phyloP scores from a whole-genome alignment of 2,797 vertebrate species.

The Xyrichtys novacula region DNA sequence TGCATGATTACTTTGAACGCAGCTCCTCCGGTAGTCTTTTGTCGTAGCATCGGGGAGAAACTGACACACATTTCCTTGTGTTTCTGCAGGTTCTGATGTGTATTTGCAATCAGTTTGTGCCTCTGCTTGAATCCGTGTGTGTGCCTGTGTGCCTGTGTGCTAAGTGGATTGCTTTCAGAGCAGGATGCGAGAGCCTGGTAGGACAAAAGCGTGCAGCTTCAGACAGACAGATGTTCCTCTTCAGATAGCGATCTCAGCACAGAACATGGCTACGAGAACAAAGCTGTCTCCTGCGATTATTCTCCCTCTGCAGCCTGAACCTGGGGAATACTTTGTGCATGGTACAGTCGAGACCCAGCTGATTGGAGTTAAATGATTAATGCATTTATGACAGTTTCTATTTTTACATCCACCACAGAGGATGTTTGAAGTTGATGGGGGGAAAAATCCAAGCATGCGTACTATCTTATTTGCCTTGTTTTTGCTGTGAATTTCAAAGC shows the following conservation, averaged over 20 bases:
- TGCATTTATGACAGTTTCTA: constrained; percentile 68
- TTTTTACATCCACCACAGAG: constrained; percentile 58
- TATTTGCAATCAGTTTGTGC: constrained; percentile 52
- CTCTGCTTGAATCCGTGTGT: constrained; percentile 3
- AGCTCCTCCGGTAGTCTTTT: constrained; percentile 49
- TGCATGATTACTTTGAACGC: constrained; percentile 56
- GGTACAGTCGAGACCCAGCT: constrained; percentile 58
- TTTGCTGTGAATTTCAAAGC: constrained; percentile 60
- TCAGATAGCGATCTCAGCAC: constrained; percentile 69
- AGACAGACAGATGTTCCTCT: constrained; percentile 78
- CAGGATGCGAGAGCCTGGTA: constrained; percentile 50
- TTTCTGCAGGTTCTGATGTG: constrained; percentile 49
- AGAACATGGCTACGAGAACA: constrained; percentile 69
- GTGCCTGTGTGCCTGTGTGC: constrained; percentile 22
- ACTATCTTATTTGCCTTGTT: constrained; percentile 66
- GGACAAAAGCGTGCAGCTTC: constrained; percentile 65
- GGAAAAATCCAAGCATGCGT: constrained; percentile 18
- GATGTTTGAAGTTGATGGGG: constrained; percentile 49
- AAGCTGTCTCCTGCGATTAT: constrained; percentile 66
- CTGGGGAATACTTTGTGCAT: constrained; percentile 61
- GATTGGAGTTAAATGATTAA: constrained; percentile 71
- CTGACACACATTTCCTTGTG: constrained; percentile 49
- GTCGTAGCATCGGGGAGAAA: constrained; percentile 57
- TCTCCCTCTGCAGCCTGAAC: constrained; percentile 53
- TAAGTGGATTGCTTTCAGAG: constrained; percentile 65